Evolutionary conservation across 2,888 invertebrate species (phyloP).

Genomic region (Orthosia gothica): DNA sequence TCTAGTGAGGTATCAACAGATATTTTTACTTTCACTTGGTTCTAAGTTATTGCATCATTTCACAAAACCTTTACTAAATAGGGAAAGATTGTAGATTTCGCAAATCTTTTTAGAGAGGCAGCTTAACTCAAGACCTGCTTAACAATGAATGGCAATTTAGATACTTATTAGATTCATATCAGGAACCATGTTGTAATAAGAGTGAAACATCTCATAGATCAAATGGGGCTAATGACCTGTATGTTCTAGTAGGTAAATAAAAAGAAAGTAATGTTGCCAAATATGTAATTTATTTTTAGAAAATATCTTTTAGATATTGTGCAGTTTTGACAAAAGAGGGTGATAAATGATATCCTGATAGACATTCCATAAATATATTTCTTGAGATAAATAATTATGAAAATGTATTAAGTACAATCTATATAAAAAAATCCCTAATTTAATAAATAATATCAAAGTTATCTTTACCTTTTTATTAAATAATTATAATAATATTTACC

Average conservation of each 20-base stretch:
- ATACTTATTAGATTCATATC: constrained; percentile 3
- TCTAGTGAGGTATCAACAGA: not conserved
- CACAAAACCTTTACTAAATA: not conserved
- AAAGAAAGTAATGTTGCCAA: constrained; percentile 10
- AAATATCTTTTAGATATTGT: not conserved
- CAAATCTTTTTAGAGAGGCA: not conserved
- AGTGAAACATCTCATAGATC: constrained; percentile 3
- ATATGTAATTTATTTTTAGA: constrained; percentile 3
- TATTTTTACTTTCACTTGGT: constrained; percentile 38
- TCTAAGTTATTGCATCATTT: constrained; percentile 62
- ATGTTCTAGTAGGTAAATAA: constrained; percentile 24
- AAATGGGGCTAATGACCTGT: constrained; percentile 19
- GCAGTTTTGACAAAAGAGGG: not conserved
- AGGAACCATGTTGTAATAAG: constrained; percentile 6
- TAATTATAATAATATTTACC: not conserved
- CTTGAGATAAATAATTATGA: not conserved
- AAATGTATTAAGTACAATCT: not conserved
- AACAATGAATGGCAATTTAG: not conserved
- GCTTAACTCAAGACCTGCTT: not conserved
- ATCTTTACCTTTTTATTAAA: too few species aligned
- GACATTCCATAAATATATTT: not conserved
- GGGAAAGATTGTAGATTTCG: not conserved
- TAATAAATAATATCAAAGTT: not conserved
- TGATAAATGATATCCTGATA: too few species aligned
- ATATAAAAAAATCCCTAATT: not conserved